These are phyloP conservation scores for human (Homo sapiens) DNA, from an alignment of 2,113 vertebrate species.

Conservation along the genomic window GRCh38 chr20:34996501-34997000, in stretches of 20 bases:
- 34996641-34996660: constrained; percentile 94
- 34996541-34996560: background rate
- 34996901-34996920: background rate
- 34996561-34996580: background rate
- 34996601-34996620: constrained; percentile 89
- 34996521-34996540: constrained; percentile 85
- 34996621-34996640: constrained; percentile 97
- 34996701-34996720: constrained; percentile 93
- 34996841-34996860: background rate
- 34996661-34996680: constrained; percentile 94
- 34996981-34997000: background rate
- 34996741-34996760: constrained; percentile 97
- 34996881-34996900: background rate
- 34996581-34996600: background rate
- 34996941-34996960: background rate
- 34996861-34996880: background rate
- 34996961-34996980: background rate
- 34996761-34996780: background rate
- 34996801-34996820: background rate
- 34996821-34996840: background rate
- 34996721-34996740: constrained; percentile 96
- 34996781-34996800: background rate
- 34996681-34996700: constrained; percentile 93
- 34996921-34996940: background rate
- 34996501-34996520: constrained; percentile 96